Conservation (phyloP, 2,113 vertebrate species). For the Pygoscelis antarcticus region DNA sequence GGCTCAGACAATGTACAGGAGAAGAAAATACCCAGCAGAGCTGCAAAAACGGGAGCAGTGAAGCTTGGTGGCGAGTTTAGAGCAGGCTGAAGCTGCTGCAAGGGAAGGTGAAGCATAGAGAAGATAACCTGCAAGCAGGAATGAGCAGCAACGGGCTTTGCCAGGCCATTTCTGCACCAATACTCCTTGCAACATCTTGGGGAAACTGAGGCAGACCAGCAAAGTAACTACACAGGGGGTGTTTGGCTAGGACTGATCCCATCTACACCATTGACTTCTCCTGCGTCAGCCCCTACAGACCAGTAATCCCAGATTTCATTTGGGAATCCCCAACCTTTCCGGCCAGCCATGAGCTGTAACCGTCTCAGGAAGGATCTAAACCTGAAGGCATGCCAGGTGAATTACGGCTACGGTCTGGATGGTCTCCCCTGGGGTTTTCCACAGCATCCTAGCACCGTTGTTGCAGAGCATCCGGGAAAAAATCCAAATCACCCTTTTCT, state of each 20-base stretch:
- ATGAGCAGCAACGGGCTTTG: neutral
- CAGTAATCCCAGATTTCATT: neutral
- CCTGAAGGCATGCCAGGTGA: neutral
- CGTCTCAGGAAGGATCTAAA: neutral
- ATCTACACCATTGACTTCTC: neutral
- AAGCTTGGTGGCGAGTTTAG: neutral
- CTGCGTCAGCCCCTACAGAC: neutral
- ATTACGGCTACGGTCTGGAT: neutral
- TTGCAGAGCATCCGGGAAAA: neutral
- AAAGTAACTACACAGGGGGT: neutral
- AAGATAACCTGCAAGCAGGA: neutral
- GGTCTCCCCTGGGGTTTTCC: neutral
- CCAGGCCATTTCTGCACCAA: neutral
- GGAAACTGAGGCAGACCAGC: neutral
- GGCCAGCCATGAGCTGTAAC: neutral
- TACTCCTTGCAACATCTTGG: neutral
- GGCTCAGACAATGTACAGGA: neutral
- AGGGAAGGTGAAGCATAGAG: rapidly evolving
- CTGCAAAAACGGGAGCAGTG: neutral
- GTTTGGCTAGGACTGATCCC: neutral
- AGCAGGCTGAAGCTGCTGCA: neutral
- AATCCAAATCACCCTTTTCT: neutral
- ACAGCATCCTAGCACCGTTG: rapidly evolving
- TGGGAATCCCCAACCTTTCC: neutral
- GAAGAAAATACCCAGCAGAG: neutral